Conservation (phyloP, 2,797 vertebrate genomes). For the Scyliorhinus canicula region DNA sequence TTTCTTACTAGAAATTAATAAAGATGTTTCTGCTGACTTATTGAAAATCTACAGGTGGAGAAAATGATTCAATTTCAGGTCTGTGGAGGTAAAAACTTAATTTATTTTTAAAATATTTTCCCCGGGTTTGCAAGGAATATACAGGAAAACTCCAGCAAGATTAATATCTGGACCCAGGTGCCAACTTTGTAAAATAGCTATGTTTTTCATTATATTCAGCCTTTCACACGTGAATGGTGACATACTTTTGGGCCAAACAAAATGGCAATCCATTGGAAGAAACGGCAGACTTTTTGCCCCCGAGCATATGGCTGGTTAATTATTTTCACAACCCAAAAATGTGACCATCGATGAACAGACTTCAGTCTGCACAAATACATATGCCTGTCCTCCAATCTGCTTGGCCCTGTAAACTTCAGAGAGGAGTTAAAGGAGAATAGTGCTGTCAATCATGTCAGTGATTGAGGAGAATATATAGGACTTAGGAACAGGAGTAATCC, state of each 20-base stretch:
- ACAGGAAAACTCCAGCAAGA: neutral
- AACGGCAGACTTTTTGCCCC: neutral
- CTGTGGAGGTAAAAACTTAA: neutral
- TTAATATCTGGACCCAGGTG: neutral
- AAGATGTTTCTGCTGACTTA: neutral
- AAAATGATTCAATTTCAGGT: neutral
- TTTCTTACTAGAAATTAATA: neutral
- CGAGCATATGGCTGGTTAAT: neutral
- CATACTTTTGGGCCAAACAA: neutral
- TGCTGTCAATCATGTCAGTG: neutral
- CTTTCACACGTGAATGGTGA: conserved; percentile 15
- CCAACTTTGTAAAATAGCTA: neutral
- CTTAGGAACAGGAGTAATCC: no score
- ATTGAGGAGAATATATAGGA: no score
- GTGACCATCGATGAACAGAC: neutral
- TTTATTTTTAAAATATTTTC: neutral
- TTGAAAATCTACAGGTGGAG: neutral
- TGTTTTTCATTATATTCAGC: neutral
- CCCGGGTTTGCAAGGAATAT: no score
- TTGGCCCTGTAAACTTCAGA: neutral
- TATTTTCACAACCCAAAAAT: neutral
- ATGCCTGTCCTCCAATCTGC: neutral
- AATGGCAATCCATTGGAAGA: neutral
- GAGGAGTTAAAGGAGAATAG: neutral
- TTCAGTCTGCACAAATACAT: neutral